Evolutionary conservation across 2,113 vertebrate genomes (phyloP).

Genomic region (Siniperca chuatsi): DNA sequence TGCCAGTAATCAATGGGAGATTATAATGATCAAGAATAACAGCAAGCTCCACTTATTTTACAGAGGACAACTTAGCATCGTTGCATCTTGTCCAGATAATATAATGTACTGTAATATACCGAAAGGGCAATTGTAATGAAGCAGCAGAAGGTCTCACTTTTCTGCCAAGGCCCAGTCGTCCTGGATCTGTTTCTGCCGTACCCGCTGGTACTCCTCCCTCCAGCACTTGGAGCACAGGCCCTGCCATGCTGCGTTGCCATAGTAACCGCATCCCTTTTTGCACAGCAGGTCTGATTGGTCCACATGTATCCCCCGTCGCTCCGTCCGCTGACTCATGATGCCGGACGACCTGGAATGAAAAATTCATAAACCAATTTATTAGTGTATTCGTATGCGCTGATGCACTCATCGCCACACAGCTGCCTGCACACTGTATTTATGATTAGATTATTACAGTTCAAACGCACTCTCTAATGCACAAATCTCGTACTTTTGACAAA

Average conservation of each 20-base stretch:
- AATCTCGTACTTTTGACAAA: not conserved
- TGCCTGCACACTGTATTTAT: not conserved
- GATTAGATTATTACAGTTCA: conserved; percentile 1
- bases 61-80: not conserved
- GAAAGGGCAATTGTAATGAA: not conserved
- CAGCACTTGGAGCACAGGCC: conserved; percentile 98
- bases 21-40: not conserved
- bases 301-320: conserved; percentile 93
- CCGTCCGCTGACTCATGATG: conserved; percentile 92
- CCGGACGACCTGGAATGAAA: conserved; percentile 58
- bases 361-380: conserved; percentile 13
- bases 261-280: conserved; percentile 97
- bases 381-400: conserved; percentile 11
- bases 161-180: conserved; percentile 97
- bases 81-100: not conserved
- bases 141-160: conserved; percentile 82
- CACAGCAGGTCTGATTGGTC: conserved; percentile 95
- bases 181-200: conserved; percentile 94
- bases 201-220: conserved; percentile 94
- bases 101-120: not conserved
- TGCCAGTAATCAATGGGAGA: not conserved
- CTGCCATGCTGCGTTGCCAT: conserved; percentile 94
- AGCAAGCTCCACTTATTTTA: not conserved
- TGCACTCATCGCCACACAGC: not conserved
- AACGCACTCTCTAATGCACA: not conserved